These are phyloP conservation scores for Chionis minor DNA, from an alignment of 2,113 vertebrate genomes.

Conservation along the genomic window DNA sequence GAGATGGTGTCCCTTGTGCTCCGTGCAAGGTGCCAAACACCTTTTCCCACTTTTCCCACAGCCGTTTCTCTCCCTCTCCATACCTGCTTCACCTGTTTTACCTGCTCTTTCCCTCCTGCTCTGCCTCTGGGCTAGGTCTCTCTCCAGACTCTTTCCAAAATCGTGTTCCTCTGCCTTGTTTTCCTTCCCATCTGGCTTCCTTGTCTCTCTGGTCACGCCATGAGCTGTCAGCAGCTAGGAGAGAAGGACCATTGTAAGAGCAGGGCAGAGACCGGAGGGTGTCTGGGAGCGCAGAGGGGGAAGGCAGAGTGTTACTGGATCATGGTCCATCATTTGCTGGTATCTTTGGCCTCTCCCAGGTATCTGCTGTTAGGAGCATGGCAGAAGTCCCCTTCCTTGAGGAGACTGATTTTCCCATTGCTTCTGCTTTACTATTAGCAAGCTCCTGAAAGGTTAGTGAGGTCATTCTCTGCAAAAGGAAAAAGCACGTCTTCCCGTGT, in stretches of 20 bases:
- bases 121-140: conserved; percentile 34
- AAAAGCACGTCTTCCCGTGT: conserved; percentile 53
- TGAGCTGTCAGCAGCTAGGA: not conserved
- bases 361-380: not conserved
- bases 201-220: not conserved
- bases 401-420: conserved; percentile 2
- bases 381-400: not conserved
- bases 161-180: not conserved
- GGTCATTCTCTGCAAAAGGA: conserved; percentile 55
- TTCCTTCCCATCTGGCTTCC: conserved; percentile 21
- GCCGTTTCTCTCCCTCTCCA: not conserved
- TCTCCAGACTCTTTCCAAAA: conserved; percentile 5
- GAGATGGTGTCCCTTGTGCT: accelerated
- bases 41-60: conserved; percentile 33
- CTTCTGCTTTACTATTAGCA: not conserved
- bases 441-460: conserved; percentile 59
- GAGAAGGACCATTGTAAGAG: not conserved
- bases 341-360: not conserved
- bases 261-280: not conserved
- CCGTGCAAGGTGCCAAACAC: not conserved
- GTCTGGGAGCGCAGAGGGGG: not conserved
- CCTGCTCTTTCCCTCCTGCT: conserved; percentile 7
- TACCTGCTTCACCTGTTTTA: conserved; percentile 53
- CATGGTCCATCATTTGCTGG: not conserved
- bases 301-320: not conserved